These are phyloP conservation scores for Drosophila melanogaster DNA, from an alignment of 1,140 invertebrate species.

Conservation along the genomic window DNA sequence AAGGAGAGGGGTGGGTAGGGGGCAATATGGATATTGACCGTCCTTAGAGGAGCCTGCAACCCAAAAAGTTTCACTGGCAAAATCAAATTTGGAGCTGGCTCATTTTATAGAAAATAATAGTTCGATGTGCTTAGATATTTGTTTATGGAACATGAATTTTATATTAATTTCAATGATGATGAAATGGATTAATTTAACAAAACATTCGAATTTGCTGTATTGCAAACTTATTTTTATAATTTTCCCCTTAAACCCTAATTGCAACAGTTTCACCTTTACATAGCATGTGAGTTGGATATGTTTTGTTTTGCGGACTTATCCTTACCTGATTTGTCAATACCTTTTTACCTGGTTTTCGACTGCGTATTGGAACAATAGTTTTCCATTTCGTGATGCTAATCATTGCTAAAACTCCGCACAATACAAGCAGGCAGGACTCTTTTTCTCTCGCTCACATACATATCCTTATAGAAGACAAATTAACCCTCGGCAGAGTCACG, in stretches of 20 bases:
- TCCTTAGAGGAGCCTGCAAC: conserved; percentile 36
- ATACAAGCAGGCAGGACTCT: conserved; percentile 14
- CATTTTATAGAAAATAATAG: background rate
- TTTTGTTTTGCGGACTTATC: conserved; percentile 25
- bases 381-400: conserved; percentile 77
- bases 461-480: conserved; percentile 47
- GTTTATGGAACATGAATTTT: no score
- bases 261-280: conserved; percentile 21
- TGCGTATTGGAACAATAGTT: conserved; percentile 78
- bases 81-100: background rate
- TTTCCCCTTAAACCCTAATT: conserved; percentile 45
- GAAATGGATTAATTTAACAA: no score
- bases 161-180: no score
- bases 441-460: conserved; percentile 2
- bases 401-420: conserved; percentile 72
- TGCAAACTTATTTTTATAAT: background rate
- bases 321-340: conserved; percentile 79
- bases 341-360: conserved; percentile 59
- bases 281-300: conserved; percentile 2
- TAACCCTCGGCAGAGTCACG: conserved; percentile 52
- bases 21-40: conserved; percentile 44
- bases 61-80: conserved; percentile 5
- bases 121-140: no score
- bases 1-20: conserved; percentile 1
- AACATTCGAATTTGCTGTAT: background rate